Evolutionary conservation across 1,140 invertebrate species (phyloP).

Genomic region (Acromyrmex charruanus): DNA sequence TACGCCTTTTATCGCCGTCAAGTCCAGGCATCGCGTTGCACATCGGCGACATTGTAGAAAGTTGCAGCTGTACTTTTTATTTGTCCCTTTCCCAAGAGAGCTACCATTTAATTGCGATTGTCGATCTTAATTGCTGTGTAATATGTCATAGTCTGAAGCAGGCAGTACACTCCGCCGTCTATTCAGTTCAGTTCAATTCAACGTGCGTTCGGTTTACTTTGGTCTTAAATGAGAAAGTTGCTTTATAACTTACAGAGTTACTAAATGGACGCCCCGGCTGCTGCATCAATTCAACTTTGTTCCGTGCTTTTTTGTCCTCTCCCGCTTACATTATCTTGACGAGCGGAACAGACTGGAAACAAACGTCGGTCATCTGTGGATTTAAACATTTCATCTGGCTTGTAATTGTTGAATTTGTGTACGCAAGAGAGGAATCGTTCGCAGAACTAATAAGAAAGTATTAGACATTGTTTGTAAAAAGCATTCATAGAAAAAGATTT

Average conservation of each 20-base stretch:
- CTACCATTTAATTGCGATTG: conserved; percentile 34
- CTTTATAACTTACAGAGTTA: conserved; percentile 50
- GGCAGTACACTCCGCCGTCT: background rate
- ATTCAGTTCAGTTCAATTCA: background rate
- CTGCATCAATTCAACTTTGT: conserved; percentile 24
- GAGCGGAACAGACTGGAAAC: conserved; percentile 2
- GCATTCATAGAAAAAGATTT: background rate
- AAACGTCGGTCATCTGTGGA: background rate
- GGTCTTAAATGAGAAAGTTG: conserved; percentile 45
- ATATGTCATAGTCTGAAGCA: conserved; percentile 16
- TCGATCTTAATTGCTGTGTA: conserved; percentile 16
- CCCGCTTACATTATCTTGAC: conserved; percentile 38
- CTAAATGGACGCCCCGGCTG: conserved; percentile 14
- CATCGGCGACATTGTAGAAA: conserved; percentile 12
- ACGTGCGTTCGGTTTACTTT: background rate
- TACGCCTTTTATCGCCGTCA: background rate
- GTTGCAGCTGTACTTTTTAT: conserved; percentile 19
- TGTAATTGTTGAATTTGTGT: background rate
- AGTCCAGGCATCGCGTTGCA: background rate
- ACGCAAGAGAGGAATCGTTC: background rate
- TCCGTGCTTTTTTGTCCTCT: conserved; percentile 15
- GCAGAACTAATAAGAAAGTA: background rate
- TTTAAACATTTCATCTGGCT: background rate
- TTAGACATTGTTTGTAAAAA: background rate
- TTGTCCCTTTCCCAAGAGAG: background rate